phyloP scores from a whole-genome alignment of 64 coral and sea anemone genomes.

The Stichodactyla helianthus region DNA sequence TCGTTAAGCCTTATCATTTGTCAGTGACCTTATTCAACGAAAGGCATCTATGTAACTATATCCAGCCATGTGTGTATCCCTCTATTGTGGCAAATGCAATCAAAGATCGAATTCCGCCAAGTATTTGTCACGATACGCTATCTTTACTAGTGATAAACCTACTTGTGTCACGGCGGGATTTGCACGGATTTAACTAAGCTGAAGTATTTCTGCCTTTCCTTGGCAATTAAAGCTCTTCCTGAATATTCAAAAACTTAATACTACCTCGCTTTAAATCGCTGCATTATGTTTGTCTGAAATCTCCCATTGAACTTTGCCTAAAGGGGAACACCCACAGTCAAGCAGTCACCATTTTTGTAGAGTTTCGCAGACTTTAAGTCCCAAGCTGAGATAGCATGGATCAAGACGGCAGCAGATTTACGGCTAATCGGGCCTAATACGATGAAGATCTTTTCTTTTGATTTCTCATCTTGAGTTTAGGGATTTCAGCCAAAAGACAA shows the following conservation, averaged over 20 bases:
- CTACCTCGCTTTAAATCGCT: not conserved
- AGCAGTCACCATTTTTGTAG: slow-evolving; percentile 2
- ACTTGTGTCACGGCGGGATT: not conserved
- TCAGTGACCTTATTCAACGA: not conserved
- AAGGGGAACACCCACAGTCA: not conserved
- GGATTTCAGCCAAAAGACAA: not conserved
- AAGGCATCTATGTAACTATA: not conserved
- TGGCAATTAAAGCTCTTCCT: not conserved
- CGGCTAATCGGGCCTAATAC: not conserved
- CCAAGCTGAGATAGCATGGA: slow-evolving; percentile 4
- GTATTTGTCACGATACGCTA: not conserved
- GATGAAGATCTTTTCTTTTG: slow-evolving; percentile 1
- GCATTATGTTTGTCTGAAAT: not conserved
- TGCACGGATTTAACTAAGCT: not conserved
- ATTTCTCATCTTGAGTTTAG: slow-evolving; percentile 3
- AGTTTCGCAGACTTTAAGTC: slow-evolving; percentile 9
- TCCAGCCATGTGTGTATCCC: not conserved
- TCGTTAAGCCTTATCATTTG: slow-evolving; percentile 12
- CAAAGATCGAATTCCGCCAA: not conserved
- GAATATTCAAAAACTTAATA: not conserved
- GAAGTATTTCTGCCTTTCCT: slow-evolving; percentile 6
- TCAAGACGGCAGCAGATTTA: slow-evolving; percentile 11
- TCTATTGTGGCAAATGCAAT: not conserved
- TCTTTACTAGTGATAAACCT: not conserved
- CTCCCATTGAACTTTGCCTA: not conserved